Evolutionary conservation across 2,888 invertebrate genomes (phyloP).

Genomic region (Automeris io): DNA sequence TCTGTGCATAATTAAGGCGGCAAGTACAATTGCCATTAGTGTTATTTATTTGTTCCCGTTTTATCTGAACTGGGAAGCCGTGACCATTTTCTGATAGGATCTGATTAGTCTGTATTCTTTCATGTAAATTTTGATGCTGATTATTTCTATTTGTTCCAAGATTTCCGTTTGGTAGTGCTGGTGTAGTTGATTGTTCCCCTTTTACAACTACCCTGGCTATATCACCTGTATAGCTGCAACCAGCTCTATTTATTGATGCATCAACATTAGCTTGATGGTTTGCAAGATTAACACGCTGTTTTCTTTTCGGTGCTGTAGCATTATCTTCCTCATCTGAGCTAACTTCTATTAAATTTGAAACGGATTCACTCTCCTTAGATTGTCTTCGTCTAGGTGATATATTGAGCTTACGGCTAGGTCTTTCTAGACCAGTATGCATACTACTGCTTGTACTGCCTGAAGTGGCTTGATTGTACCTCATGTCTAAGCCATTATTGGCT

Average conservation of each 20-base stretch:
- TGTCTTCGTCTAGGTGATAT: constrained; percentile 61
- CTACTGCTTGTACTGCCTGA: constrained; percentile 15
- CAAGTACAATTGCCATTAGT: constrained; percentile 2
- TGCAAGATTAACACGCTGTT: constrained; percentile 28
- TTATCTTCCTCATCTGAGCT: constrained; percentile 72
- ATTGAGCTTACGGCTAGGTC: constrained; percentile 63
- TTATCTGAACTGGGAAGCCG: constrained; percentile 6
- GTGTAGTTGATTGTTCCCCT: constrained; percentile 36
- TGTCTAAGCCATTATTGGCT: constrained; percentile 27
- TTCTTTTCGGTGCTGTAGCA: constrained; percentile 41
- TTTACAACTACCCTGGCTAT: constrained; percentile 38
- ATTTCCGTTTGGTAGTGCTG: constrained; percentile 21
- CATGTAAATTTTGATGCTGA: constrained; percentile 13
- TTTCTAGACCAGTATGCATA: constrained; percentile 38
- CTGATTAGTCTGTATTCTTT: constrained; percentile 15
- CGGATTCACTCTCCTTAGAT: constrained; percentile 51
- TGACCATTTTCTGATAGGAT: constrained; percentile 3
- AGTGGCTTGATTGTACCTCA: constrained; percentile 21
- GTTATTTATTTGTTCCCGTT: constrained; percentile 7
- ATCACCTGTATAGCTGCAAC: constrained; percentile 17
- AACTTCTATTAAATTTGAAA: constrained; percentile 59
- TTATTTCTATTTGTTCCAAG: constrained; percentile 17
- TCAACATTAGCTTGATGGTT: constrained; percentile 13
- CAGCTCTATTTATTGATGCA: constrained; percentile 14
- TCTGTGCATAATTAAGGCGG: constrained; percentile 1